Base-by-base conservation (phyloP, 1,140 invertebrate species). In the Temnothorax longispinosus region DNA sequence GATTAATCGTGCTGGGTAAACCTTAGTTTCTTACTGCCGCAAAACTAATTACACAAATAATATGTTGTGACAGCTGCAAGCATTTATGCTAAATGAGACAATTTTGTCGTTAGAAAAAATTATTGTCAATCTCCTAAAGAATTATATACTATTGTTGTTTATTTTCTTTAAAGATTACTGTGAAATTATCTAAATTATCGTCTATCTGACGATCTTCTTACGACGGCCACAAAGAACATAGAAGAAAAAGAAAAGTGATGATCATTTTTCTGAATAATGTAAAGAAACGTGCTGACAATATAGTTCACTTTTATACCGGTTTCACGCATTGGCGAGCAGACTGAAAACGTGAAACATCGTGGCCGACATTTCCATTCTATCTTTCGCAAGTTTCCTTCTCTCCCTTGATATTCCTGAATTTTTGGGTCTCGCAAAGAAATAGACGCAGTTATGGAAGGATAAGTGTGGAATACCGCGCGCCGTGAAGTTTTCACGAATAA, bases 271-370 rank as follows among this genome's bases (percentile, higher is more conserved):
- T 50, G 35, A 44, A 27, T 41, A 1, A 6, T 62, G 10, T 47
- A 47, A 77, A n/a, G 27, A 77, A n/a, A 47, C 1, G 15, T 50
- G 27, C 27, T 35, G 10, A 41, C 13, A 35, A 21, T 21, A 10
- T 5, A 13, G 38, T 21, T 64, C 21, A 32, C 35, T 50, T 80
- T 80, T 52, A 27, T 41, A 21, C 32, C 13, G 3, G 4, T 41
- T 27, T 78, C 27, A 65, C 11, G 44, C 60, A 80, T 80, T 80
- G n/a, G 6, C 3, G 44, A 38, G 32, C 32, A 80, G 18, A 65
- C 60, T 78, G 76, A 67, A 65, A 78, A 65, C 44, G 32, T 52
- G 44, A 78, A 65, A 78, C 32, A 78, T 78, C 58, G 3, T 32
- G 27, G 11, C 44, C 27, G 60, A 78, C 44, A 65, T 78, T 78